phyloP scores from a whole-genome alignment of 2,797 vertebrate genomes.

The Liparis tanakae region DNA sequence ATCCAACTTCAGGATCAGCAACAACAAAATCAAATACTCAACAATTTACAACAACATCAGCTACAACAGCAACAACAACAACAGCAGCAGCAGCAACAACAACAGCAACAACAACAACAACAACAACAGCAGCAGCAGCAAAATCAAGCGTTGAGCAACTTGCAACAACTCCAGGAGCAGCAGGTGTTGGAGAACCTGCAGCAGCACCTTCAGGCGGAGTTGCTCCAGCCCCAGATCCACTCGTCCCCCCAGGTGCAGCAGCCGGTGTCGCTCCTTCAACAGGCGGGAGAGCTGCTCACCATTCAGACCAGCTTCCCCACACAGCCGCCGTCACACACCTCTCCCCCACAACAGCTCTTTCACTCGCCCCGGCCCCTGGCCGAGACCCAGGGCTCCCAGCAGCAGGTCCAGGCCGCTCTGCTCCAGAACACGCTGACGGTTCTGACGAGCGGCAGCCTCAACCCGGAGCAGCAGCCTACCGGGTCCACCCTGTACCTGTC shows the following conservation, averaged over 20 bases:
- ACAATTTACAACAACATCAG: conserved; percentile 81
- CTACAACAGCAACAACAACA: conserved; percentile 65
- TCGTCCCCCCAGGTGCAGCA: conserved; percentile 78
- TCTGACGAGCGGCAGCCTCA: conserved; percentile 85
- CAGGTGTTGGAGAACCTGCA: conserved; percentile 83
- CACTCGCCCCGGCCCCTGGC: conserved; percentile 90
- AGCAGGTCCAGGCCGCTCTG: conserved; percentile 91
- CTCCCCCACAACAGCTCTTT: conserved; percentile 94
- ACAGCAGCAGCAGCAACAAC: conserved; percentile 71
- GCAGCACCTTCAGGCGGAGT: conserved; percentile 89
- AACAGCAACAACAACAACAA: conserved; percentile 58
- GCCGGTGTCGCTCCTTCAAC: conserved; percentile 90
- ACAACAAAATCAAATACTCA: conserved; percentile 81
- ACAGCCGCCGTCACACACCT: conserved; percentile 87
- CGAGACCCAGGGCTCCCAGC: conserved; percentile 89
- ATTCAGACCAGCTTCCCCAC: conserved; percentile 94
- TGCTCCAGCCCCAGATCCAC: conserved; percentile 90
- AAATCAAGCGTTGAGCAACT: conserved; percentile 75
- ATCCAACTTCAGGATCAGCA: conserved; percentile 83
- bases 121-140: conserved; percentile 73
- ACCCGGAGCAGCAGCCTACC: conserved; percentile 87
- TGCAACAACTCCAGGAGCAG: conserved; percentile 78
- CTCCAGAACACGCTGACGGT: conserved; percentile 91
- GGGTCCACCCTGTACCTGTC: conserved; percentile 89
- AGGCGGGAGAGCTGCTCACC: conserved; percentile 90